Percentiles rank a stretch among this genome's conserved stretches.
Evolutionary conservation across 2,113 vertebrate species (phyloP).

Genomic region (Martes martes): DNA sequence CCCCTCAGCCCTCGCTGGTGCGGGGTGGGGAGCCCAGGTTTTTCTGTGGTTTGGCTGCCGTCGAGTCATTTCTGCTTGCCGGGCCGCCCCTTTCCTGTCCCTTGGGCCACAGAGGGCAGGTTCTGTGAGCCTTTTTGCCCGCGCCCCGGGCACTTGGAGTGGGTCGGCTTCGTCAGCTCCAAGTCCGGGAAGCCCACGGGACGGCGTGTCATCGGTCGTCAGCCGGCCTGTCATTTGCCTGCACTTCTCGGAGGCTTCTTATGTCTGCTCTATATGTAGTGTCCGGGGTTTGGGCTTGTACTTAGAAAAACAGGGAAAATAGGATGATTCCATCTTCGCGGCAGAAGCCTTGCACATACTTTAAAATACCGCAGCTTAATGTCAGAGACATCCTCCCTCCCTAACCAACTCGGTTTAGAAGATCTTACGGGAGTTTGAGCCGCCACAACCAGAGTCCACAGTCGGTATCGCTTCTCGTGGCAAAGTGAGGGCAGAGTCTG

Average conservation of each 20-base stretch:
- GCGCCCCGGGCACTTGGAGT: background rate
- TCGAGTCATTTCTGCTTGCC: background rate
- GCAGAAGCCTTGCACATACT: background rate
- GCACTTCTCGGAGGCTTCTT: background rate
- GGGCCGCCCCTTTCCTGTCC: background rate
- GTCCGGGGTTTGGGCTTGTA: background rate
- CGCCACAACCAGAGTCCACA: background rate
- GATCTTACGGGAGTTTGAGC: background rate
- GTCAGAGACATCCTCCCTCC: background rate
- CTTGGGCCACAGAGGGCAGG: background rate
- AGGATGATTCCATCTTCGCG: background rate
- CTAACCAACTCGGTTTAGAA: background rate
- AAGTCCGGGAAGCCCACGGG: background rate
- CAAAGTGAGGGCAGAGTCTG: background rate
- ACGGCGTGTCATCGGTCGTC: background rate
- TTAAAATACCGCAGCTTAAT: background rate
- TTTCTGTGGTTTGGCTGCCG: background rate
- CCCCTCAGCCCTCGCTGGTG: no score
- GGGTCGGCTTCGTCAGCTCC: background rate
- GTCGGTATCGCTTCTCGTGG: background rate
- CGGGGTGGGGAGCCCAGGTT: background rate
- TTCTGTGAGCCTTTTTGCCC: background rate
- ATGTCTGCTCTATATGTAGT: background rate
- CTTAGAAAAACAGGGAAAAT: background rate
- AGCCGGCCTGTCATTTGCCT: background rate